These are phyloP conservation scores for Tetropium fuscum DNA, from an alignment of 2,888 invertebrate species.

Conservation along the genomic window DNA sequence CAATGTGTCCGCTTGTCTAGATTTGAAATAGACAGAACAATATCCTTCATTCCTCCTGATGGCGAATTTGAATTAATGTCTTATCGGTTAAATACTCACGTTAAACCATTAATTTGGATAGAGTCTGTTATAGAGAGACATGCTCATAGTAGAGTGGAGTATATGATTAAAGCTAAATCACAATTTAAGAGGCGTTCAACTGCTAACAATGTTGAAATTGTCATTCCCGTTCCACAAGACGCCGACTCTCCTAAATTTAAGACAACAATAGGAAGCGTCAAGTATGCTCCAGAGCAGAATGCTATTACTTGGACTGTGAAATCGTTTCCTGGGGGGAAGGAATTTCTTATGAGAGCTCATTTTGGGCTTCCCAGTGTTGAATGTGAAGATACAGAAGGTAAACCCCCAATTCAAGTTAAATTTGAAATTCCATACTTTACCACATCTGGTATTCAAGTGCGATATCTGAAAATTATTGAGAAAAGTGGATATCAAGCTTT, in stretches of 20 bases:
- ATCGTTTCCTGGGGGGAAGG: conserved; percentile 98
- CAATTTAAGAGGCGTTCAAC: conserved; percentile 98
- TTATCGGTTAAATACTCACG: conserved; percentile 94
- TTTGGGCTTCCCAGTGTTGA: conserved; percentile 97
- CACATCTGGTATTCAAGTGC: conserved; percentile 97
- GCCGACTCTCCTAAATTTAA: conserved; percentile 99
- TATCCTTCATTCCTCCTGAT: conserved; percentile 98
- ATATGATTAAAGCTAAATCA: conserved; percentile 99
- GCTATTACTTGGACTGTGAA: conserved; percentile 98
- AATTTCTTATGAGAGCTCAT: conserved; percentile 97
- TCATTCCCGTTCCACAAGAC: conserved; percentile 95
- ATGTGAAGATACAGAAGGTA: conserved; percentile 94
- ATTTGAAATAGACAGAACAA: conserved; percentile 98
- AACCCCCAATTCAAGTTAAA: conserved; percentile 98
- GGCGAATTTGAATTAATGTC: conserved; percentile 99
- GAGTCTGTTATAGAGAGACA: conserved; percentile 98
- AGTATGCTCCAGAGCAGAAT: conserved; percentile 97
- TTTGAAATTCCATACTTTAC: conserved; percentile 99
- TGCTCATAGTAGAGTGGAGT: conserved; percentile 97
- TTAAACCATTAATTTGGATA: conserved; percentile 98
- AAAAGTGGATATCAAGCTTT: conserved; percentile 99
- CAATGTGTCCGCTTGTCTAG: conserved; percentile 97
- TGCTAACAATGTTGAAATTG: conserved; percentile 98
- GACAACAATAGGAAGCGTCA: conserved; percentile 96
- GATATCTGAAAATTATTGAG: conserved; percentile 97